Evolutionary conservation across 2,797 vertebrate species (phyloP), one percentile per base, ranked within the genome.

Genomic region (Sphenodon punctatus): DNA sequence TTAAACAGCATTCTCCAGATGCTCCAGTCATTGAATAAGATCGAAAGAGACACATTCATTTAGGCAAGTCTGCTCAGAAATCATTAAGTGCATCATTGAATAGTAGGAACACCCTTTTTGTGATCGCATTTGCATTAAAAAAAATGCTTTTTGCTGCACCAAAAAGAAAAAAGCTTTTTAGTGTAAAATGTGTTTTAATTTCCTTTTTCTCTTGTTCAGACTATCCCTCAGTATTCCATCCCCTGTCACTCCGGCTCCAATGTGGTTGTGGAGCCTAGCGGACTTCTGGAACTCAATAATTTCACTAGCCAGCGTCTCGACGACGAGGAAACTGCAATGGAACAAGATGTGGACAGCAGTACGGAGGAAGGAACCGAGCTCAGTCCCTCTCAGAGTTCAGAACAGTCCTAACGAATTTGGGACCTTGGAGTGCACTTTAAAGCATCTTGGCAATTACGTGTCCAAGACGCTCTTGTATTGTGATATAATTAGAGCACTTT

Each of bases 261-360:
- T 4, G 98, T 99, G 90, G 98, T 99, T 41, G 98, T 99, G 91
- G 99, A 99, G 94, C 98, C 98, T 93, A 99, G 98, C 0, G 98
- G 99, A 78, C 98, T 99, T 77, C 96, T 99, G 92, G 98, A 99
- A 90, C 98, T 99, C 90, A 98, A 97, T 82, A 97, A 99, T 95
- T 99, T 98, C 94, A 99, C 98, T 94, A 99, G 99, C 93, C 98
- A 99, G 93, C 97, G 97, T 78, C 96, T 99, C 63, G 95, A 95
- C 3, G 98, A 99, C 3, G 98, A 99, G 23, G 99, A 99, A 90
- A 97, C 97, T 1, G 95, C 96, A 49, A 96, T 99, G 97, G 97
- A 98, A 83, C 98, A 97, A 90, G 98, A 99, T 59, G 95, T 97
- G 93, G 98, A 99, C 97, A 98, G 98, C 92, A 97, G 97, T 96